Conservation (phyloP, 2,888 invertebrate genomes). For the Clusia tigrina region DNA sequence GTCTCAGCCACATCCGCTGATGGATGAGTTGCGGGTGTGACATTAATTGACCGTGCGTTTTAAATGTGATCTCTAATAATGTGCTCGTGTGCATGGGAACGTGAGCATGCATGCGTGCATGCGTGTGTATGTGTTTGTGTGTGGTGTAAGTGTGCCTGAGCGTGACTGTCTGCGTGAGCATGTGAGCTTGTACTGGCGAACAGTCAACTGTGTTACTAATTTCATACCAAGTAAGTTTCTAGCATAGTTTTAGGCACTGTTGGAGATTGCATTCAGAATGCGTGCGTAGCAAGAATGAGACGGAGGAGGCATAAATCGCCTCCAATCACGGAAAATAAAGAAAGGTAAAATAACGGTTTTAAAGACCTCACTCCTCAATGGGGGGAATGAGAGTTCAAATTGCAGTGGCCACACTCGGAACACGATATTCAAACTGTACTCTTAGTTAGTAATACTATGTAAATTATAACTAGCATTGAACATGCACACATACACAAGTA, state of each 20-base stretch:
- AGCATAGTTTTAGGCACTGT: not conserved
- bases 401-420: too few species aligned
- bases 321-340: too few species aligned
- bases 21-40: slow-evolving; percentile 89
- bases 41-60: slow-evolving; percentile 67
- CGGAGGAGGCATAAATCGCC: too few species aligned
- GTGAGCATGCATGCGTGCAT: slow-evolving; percentile 10
- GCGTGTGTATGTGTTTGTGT: slow-evolving; percentile 5
- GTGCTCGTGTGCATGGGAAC: slow-evolving; percentile 10
- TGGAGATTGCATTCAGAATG: slow-evolving; percentile 39
- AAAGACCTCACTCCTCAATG: too few species aligned
- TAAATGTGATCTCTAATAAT: slow-evolving; percentile 62
- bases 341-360: too few species aligned
- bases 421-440: too few species aligned
- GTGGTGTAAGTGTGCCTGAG: slow-evolving; percentile 9
- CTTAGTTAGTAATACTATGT: too few species aligned
- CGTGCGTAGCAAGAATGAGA: too few species aligned
- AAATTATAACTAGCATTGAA: too few species aligned
- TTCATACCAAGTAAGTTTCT: slow-evolving; percentile 2
- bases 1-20: slow-evolving; percentile 67
- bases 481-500: too few species aligned
- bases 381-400: too few species aligned
- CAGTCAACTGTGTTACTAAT: slow-evolving; percentile 32
- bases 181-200: not conserved
- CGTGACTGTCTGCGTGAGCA: not conserved